Evolutionary conservation across 1,140 invertebrate species (phyloP).

Genomic region (Aradophagus sp.): DNA sequence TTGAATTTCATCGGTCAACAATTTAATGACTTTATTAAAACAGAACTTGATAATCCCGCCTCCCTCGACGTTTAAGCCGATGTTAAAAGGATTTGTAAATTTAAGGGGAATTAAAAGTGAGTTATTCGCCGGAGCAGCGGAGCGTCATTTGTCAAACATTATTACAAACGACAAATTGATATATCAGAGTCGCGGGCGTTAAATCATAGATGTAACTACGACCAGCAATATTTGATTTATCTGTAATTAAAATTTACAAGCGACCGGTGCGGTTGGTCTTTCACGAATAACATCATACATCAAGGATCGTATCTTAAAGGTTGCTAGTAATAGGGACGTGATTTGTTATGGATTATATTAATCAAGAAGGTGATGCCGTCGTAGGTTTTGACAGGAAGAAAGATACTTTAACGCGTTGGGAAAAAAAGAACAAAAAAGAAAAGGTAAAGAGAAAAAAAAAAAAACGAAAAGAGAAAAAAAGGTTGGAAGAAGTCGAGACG

Average conservation of each 20-base stretch:
- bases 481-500: conserved; percentile 16
- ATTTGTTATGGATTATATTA: conserved; percentile 51
- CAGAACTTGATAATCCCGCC: too few species aligned
- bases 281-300: conserved; percentile 4
- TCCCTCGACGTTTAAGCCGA: too few species aligned
- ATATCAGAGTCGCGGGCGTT: conserved; percentile 3
- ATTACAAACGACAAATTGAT: conserved; percentile 4
- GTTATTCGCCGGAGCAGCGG: too few species aligned
- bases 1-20: too few species aligned
- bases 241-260: conserved; percentile 7
- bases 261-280: conserved; percentile 11
- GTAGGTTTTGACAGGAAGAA: conserved; percentile 29
- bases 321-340: conserved; percentile 34
- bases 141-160: too few species aligned
- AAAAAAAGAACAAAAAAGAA: too few species aligned
- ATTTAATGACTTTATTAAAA: too few species aligned
- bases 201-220: conserved; percentile 10
- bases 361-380: conserved; percentile 36
- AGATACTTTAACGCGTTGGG: conserved; percentile 7
- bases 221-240: conserved; percentile 16
- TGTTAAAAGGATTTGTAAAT: too few species aligned
- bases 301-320: conserved; percentile 9
- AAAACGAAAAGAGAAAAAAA: too few species aligned
- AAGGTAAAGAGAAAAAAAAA: too few species aligned
- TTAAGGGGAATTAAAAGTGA: too few species aligned